Percentiles rank a stretch among this genome's conserved stretches.
Conservation (phyloP, 2,797 vertebrate genomes). For the Pseudochirops cupreus region DNA sequence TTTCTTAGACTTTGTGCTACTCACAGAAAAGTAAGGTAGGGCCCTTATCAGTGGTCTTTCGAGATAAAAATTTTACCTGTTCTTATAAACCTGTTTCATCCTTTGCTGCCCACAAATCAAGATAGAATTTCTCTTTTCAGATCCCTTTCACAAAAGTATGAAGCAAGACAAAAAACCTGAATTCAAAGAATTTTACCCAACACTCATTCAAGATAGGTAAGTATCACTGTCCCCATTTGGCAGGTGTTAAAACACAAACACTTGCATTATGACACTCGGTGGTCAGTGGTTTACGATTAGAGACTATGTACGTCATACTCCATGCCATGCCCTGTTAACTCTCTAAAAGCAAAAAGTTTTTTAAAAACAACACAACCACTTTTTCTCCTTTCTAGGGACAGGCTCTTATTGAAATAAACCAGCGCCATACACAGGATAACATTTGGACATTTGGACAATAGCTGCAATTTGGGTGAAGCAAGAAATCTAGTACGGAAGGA, state of each 20-base stretch:
- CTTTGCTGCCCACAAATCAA: slow-evolving; percentile 4
- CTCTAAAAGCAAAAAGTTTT: neutral
- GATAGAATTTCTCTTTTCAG: neutral
- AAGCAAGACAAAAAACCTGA: neutral
- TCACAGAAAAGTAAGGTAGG: neutral
- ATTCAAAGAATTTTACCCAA: neutral
- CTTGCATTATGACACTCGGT: neutral
- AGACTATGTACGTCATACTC: neutral
- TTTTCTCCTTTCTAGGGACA: neutral
- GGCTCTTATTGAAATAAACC: neutral
- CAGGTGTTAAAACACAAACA: slow-evolving; percentile 8
- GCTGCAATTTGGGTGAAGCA: neutral
- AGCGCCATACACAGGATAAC: neutral
- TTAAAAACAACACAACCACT: neutral
- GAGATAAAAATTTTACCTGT: neutral
- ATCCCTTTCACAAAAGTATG: neutral
- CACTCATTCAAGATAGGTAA: neutral
- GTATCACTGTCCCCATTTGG: neutral
- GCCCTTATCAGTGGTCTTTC: neutral
- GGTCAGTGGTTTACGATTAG: slow-evolving; percentile 1
- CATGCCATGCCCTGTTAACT: neutral
- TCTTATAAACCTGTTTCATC: neutral
- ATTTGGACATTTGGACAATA: neutral
- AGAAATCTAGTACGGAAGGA: neutral
- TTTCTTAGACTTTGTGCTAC: neutral